Percentiles rank a stretch among this genome's conserved stretches.
Evolutionary conservation across 2,888 invertebrate genomes (phyloP).

Genomic region (Eupithecia subfuscata): DNA sequence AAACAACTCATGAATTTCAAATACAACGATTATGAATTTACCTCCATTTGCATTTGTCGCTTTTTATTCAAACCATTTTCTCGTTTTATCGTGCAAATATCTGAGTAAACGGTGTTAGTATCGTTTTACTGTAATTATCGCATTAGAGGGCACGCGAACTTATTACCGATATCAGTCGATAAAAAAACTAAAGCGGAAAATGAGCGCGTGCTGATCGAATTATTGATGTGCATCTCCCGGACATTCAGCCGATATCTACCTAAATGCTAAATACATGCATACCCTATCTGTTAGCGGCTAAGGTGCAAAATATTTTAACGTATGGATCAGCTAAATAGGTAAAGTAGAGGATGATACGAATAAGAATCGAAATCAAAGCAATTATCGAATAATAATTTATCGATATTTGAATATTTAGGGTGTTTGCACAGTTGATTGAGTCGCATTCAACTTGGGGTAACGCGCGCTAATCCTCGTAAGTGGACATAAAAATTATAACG

Average conservation of each 20-base stretch:
- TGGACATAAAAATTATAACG: neutral
- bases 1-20: neutral
- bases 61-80: neutral
- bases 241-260: constrained; percentile 56
- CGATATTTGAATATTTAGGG: constrained; percentile 34
- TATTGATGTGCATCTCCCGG: constrained; percentile 78
- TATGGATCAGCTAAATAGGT: constrained; percentile 31
- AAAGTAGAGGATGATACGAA: constrained; percentile 58
- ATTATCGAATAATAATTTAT: constrained; percentile 59
- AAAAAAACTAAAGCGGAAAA: constrained; percentile 55
- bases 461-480: neutral
- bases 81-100: constrained; percentile 21
- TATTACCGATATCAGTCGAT: constrained; percentile 37
- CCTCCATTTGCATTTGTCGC: neutral
- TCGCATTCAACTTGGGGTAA: neutral
- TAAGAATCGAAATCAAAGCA: constrained; percentile 63
- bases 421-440: constrained; percentile 18
- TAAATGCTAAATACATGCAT: constrained; percentile 14
- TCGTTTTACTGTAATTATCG: constrained; percentile 27
- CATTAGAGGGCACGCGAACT: constrained; percentile 30
- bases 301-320: constrained; percentile 41
- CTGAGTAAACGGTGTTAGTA: constrained; percentile 23
- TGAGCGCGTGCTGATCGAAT: constrained; percentile 70
- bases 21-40: neutral
- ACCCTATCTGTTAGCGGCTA: constrained; percentile 40